A percentile compares a stretch with the other conserved stretches of the same genome.
phyloP scores from a whole-genome alignment of 2,113 vertebrate genomes.

The Microcebus jonahi region DNA sequence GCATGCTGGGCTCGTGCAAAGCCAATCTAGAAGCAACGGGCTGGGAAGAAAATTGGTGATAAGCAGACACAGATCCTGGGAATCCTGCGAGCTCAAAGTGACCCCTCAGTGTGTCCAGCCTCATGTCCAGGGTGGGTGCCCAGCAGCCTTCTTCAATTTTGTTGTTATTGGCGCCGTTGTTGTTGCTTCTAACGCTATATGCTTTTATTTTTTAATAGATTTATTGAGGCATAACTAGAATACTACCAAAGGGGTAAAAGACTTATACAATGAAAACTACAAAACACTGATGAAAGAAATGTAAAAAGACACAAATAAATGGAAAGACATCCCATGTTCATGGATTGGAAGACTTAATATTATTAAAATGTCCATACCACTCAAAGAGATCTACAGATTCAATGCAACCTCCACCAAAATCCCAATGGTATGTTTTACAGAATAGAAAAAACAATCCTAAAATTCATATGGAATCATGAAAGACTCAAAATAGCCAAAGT shows the following conservation, averaged over 20 bases:
- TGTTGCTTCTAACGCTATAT: not conserved
- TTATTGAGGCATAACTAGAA: not conserved
- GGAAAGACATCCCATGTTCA: not conserved
- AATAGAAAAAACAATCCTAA: not conserved
- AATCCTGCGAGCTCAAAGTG: accelerated
- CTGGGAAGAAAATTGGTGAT: not conserved
- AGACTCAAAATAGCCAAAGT: not conserved
- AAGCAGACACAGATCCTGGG: not conserved
- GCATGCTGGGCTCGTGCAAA: not conserved
- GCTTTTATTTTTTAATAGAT: not conserved
- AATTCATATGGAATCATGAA: not conserved
- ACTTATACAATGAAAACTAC: not conserved
- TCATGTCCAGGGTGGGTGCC: not conserved
- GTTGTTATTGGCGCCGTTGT: too few species aligned
- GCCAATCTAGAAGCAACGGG: not conserved
- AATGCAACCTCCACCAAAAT: not conserved
- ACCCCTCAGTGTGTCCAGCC: not conserved
- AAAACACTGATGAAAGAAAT: not conserved
- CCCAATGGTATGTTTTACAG: not conserved
- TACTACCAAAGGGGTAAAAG: not conserved
- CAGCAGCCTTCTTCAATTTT: not conserved
- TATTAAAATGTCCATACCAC: not conserved
- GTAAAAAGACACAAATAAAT: not conserved
- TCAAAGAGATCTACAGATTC: not conserved
- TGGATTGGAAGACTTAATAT: not conserved